A percentile compares a stretch with the other conserved stretches of the same genome.
These are phyloP conservation scores for Lonchura striata DNA, from an alignment of 2,113 vertebrate genomes.

Conservation along the genomic window DNA sequence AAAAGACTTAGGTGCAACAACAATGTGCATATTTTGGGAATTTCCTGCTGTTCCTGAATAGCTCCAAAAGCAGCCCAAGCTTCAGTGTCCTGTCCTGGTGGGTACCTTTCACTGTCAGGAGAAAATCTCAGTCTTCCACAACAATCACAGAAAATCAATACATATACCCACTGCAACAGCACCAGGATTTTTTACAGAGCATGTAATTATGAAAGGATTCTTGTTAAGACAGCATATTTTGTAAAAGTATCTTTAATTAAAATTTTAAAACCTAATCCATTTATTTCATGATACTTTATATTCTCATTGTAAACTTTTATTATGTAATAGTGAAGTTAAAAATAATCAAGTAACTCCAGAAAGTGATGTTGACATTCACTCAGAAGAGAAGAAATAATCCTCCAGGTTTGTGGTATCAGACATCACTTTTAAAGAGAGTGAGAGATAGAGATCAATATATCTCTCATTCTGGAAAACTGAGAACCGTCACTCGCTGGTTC, in stretches of 20 bases:
- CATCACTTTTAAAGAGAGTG: not conserved
- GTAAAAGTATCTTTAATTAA: conserved; percentile 41
- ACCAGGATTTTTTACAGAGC: not conserved
- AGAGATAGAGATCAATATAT: not conserved
- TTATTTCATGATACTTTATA: not conserved
- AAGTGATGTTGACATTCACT: not conserved
- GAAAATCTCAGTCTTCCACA: not conserved
- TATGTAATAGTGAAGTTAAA: not conserved
- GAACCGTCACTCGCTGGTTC: not conserved
- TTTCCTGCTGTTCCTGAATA: not conserved
- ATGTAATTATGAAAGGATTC: not conserved
- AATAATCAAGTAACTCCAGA: not conserved
- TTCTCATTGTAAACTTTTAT: not conserved
- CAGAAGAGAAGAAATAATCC: not conserved
- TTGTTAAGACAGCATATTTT: not conserved
- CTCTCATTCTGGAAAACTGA: not conserved
- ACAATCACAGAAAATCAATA: not conserved
- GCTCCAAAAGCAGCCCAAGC: not conserved
- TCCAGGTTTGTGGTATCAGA: not conserved
- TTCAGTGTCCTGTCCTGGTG: not conserved
- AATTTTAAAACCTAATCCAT: not conserved
- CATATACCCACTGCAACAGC: not conserved
- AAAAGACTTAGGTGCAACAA: not conserved
- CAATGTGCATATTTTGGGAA: not conserved
- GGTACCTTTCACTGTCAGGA: not conserved